A percentile compares a stretch with the other conserved stretches of the same genome.
Conservation (phyloP, 37 sponge, comb jelly and placozoan genomes). For the Oopsacas minuta region DNA sequence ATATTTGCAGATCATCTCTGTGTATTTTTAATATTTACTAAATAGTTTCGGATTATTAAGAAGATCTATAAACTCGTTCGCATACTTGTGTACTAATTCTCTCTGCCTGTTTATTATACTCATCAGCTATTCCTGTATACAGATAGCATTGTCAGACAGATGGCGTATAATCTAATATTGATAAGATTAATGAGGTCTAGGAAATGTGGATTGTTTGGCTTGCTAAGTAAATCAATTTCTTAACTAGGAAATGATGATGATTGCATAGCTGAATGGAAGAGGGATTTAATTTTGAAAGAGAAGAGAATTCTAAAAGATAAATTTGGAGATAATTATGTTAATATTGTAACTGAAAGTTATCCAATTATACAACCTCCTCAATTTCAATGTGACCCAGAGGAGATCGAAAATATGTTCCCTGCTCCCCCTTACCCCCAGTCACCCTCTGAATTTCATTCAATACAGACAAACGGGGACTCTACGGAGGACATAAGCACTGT, state of each 20-base stretch:
- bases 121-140: too few species aligned
- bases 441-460: neutral
- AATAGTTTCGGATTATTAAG: too few species aligned
- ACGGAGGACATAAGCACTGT: neutral
- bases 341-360: neutral
- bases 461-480: too few species aligned
- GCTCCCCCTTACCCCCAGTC: neutral
- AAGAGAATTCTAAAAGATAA: neutral
- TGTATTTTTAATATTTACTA: too few species aligned
- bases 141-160: too few species aligned
- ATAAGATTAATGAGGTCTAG: too few species aligned
- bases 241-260: neutral
- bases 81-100: too few species aligned
- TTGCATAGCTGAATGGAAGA: slow-evolving; percentile 3
- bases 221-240: neutral
- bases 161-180: too few species aligned
- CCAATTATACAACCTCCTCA: neutral
- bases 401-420: neutral
- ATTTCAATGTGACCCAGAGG: neutral
- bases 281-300: neutral
- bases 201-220: neutral
- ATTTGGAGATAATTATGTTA: neutral
- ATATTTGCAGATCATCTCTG: too few species aligned
- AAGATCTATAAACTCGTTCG: too few species aligned
- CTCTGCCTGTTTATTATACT: too few species aligned